Evolutionary conservation across 2,113 vertebrate species (phyloP).

Genomic region (Romanogobio albipinnatus): DNA sequence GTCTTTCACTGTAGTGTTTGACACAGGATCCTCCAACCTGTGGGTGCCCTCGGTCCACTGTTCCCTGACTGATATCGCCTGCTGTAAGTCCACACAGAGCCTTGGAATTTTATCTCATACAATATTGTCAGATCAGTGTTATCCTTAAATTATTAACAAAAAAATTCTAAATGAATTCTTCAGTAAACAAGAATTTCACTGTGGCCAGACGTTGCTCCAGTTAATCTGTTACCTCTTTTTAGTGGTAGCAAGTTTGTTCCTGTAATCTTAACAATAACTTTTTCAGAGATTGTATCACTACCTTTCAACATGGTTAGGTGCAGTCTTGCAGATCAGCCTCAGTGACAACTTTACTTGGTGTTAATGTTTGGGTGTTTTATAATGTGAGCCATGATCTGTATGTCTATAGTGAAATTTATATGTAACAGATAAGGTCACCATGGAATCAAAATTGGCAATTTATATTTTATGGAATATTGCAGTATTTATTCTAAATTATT

Average conservation of each 20-base stretch:
- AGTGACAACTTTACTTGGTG: not conserved
- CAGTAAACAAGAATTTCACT: not conserved
- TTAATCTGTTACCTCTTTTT: not conserved
- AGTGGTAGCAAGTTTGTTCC: not conserved
- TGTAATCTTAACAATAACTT: not conserved
- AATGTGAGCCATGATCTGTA: too few relatives aligned
- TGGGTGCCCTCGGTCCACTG: slow-evolving; percentile 95
- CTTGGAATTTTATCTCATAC: not conserved
- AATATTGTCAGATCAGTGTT: not conserved
- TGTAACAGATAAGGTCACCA: too few relatives aligned
- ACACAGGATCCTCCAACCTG: slow-evolving; percentile 96
- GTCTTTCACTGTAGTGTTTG: slow-evolving; percentile 91
- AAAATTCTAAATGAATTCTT: not conserved
- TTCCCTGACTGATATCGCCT: slow-evolving; percentile 84
- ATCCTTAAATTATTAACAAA: not conserved
- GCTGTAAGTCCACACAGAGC: slow-evolving; percentile 80
- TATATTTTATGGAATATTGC: too few relatives aligned
- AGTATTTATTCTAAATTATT: too few relatives aligned
- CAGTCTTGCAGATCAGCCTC: not conserved
- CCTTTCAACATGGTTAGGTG: not conserved
- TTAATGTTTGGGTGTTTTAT: not conserved
- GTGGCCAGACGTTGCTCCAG: not conserved
- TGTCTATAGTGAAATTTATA: too few relatives aligned
- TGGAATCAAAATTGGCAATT: too few relatives aligned
- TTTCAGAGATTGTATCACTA: not conserved